Base-by-base conservation (phyloP, 2,797 vertebrate genomes). In the Danio kyathit region DNA sequence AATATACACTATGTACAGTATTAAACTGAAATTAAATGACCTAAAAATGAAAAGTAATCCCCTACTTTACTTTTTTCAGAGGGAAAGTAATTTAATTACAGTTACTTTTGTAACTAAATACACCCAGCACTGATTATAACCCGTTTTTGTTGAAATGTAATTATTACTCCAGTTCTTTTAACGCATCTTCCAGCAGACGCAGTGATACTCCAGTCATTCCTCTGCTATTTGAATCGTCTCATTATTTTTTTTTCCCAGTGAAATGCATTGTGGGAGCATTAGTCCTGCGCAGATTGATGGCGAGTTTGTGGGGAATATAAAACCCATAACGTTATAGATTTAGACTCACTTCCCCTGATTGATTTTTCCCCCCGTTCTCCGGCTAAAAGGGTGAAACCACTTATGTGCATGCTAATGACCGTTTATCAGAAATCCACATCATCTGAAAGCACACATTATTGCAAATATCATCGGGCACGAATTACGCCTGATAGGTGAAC, bases 391-490 rank as follows among this genome's bases (percentile, higher is more conserved):
- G 87, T 92, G 91, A 93, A 94, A 90, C 90, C 92, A 93, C 93
- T 93, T 93, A 93, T 89, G 92, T 91, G 91, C 93, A 91, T 86
- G 91, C 92, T 95, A 95, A 95, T 92, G 93, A 95, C 91, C 90
- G 85, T 93, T 93, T 91, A 94, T 92, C 87, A 89, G 92, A 90
- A 89, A 71, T 85, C 86, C 90, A 91, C 92, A 92, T 93, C 87
- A 92, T 92, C 91, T 91, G 89, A 94, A 93, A 92, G 93, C 92
- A 90, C 88, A 88, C 92, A 90, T 94, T 93, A 92, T 91, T 91
- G 91, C 90, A 94, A 92, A 94, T 94, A 93, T 91, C 91, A 94
- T 91, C 91, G 92, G 87, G 88, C 89, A 84, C 89, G 87, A 89
- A 89, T 90, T 91, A 86, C 84, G 88, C 84, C 87, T 90, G 92